These are phyloP conservation scores for Nomada fabriciana DNA, from an alignment of 2,888 invertebrate species.

Conservation along the genomic window DNA sequence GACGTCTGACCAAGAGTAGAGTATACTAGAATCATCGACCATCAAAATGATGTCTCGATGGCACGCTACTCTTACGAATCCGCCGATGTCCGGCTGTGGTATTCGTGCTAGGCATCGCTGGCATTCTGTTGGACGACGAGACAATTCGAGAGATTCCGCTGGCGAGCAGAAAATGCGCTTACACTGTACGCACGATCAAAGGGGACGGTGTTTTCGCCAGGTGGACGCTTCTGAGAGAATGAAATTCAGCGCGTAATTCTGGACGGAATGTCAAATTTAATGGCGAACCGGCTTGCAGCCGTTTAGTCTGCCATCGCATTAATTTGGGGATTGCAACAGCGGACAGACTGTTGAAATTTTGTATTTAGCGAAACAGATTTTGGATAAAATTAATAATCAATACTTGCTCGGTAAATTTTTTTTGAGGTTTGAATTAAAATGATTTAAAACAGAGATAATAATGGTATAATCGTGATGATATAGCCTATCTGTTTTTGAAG, in stretches of 20 bases:
- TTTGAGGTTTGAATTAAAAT: background rate
- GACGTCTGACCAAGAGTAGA: too few relatives aligned
- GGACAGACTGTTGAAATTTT: background rate
- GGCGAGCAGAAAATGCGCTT: constrained; percentile 42
- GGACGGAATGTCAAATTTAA: background rate
- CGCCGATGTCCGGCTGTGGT: constrained; percentile 25
- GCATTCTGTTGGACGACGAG: constrained; percentile 47
- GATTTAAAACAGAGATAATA: background rate
- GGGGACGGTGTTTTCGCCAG: background rate
- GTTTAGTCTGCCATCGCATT: background rate
- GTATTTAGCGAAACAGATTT: too few relatives aligned
- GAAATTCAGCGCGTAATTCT: constrained; percentile 35
- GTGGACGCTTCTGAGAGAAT: background rate
- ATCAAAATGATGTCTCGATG: constrained; percentile 35
- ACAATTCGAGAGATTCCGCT: constrained; percentile 59
- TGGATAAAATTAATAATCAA: too few relatives aligned
- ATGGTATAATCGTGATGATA: background rate
- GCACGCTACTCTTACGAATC: constrained; percentile 65
- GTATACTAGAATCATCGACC: constrained; percentile 64
- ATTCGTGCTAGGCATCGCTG: constrained; percentile 41
- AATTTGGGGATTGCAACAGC: background rate
- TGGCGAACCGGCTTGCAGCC: background rate
- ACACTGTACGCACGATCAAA: constrained; percentile 6
- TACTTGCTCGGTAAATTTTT: too few relatives aligned
- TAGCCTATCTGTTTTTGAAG: background rate